phyloP scores from a whole-genome alignment of 2,113 vertebrate genomes.

The Sinocyclocheilus rhinocerous region DNA sequence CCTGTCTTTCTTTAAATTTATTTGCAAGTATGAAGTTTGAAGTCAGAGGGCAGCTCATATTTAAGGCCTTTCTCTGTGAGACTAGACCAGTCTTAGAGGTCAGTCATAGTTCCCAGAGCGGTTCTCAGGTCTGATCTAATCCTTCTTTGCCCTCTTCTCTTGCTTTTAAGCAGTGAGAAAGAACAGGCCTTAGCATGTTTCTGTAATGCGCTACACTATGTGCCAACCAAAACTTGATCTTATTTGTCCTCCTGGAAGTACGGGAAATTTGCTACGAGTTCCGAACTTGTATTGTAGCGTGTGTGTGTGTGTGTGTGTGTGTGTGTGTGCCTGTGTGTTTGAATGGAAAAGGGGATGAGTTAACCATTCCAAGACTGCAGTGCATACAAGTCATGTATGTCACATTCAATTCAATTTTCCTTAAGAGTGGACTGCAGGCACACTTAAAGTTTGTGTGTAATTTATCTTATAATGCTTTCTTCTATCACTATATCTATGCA shows the following conservation, averaged over 20 bases:
- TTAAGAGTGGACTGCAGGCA: neutral
- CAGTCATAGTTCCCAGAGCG: slow-evolving; percentile 23
- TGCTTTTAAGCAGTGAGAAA: slow-evolving; percentile 47
- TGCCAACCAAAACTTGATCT: slow-evolving; percentile 51
- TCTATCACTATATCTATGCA: neutral
- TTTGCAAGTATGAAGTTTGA: slow-evolving; percentile 3
- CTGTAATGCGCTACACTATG: slow-evolving; percentile 37
- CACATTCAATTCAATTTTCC: neutral
- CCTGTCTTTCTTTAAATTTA: slow-evolving; percentile 23
- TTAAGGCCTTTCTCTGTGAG: slow-evolving; percentile 26
- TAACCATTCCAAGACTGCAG: slow-evolving; percentile 9
- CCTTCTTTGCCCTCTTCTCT: slow-evolving; percentile 40
- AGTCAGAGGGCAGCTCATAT: slow-evolving; percentile 28
- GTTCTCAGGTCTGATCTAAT: slow-evolving; percentile 46
- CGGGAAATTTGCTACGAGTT: slow-evolving; percentile 44
- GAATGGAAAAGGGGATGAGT: neutral
- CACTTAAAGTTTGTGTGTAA: neutral
- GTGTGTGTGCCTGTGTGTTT: neutral
- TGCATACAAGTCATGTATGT: neutral
- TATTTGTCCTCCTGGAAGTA: slow-evolving; percentile 49
- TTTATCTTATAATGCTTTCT: neutral
- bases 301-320: neutral
- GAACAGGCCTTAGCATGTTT: slow-evolving; percentile 41
- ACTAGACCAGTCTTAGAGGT: slow-evolving; percentile 5
- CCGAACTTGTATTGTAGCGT: neutral